phyloP scores from a whole-genome alignment of 2,888 invertebrate genomes.

The Thyatira batis region DNA sequence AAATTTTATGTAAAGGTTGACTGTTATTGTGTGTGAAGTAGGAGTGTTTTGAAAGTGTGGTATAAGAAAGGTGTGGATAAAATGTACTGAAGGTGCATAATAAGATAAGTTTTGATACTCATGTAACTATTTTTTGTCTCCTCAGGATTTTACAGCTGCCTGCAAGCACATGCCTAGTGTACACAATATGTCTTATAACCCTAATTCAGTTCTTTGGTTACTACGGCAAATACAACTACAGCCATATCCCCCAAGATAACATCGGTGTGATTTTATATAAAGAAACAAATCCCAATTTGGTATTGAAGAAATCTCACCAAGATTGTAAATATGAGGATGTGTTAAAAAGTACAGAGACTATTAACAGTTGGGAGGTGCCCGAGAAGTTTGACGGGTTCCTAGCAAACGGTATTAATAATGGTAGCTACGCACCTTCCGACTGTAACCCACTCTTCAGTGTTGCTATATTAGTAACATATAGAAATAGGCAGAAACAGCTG shows the following conservation, averaged over 20 bases:
- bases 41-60: too few relatives aligned
- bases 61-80: too few relatives aligned
- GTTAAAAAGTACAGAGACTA: constrained; percentile 39
- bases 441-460: constrained; percentile 83
- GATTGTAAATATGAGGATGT: constrained; percentile 62
- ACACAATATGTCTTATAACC: constrained; percentile 39
- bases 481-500: constrained; percentile 89
- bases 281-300: constrained; percentile 37
- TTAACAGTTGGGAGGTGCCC: constrained; percentile 43
- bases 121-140: neutral
- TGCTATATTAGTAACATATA: constrained; percentile 90
- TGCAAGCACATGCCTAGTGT: constrained; percentile 38
- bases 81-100: too few relatives aligned
- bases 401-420: constrained; percentile 52
- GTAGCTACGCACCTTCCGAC: constrained; percentile 54
- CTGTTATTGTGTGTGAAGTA: too few relatives aligned
- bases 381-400: constrained; percentile 45
- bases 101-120: neutral
- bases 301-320: constrained; percentile 32
- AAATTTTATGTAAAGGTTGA: too few relatives aligned
- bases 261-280: constrained; percentile 44
- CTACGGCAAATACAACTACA: constrained; percentile 53
- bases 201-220: constrained; percentile 42
- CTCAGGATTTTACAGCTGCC: constrained; percentile 45
- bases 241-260: constrained; percentile 41